phyloP scores from a whole-genome alignment of 2,888 invertebrate genomes.

The Onchidella celtica region DNA sequence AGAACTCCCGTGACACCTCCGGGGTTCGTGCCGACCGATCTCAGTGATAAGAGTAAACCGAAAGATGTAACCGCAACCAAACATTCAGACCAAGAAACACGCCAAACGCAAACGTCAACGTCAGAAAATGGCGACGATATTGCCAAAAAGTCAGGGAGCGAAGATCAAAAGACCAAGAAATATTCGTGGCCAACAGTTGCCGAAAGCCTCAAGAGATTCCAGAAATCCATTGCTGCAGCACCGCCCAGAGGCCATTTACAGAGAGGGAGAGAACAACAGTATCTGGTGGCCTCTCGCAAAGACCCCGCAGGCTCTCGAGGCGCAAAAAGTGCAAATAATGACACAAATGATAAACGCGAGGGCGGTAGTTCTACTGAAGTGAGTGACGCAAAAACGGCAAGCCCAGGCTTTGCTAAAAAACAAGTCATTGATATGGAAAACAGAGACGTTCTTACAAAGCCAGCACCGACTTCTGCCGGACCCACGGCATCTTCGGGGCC shows the following conservation, averaged over 20 bases:
- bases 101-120: too few relatives aligned
- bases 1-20: neutral
- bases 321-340: neutral
- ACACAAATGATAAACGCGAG: neutral
- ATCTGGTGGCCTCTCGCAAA: neutral
- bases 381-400: too few relatives aligned
- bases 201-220: constrained; percentile 46
- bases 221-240: constrained; percentile 40
- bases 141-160: neutral
- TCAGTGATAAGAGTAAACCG: neutral
- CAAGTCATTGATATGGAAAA: too few relatives aligned
- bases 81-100: neutral
- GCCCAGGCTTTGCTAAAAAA: too few relatives aligned
- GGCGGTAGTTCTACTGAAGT: too few relatives aligned
- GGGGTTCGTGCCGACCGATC: neutral
- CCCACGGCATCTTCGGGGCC: too few relatives aligned
- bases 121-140: neutral
- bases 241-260: constrained; percentile 22
- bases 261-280: constrained; percentile 19
- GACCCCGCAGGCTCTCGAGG: neutral
- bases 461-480: too few relatives aligned
- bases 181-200: constrained; percentile 47
- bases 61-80: neutral
- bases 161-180: constrained; percentile 24
- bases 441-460: too few relatives aligned